These are phyloP conservation scores for Neogobius melanostomus DNA, from an alignment of 2,113 vertebrate species.

Conservation along the genomic window DNA sequence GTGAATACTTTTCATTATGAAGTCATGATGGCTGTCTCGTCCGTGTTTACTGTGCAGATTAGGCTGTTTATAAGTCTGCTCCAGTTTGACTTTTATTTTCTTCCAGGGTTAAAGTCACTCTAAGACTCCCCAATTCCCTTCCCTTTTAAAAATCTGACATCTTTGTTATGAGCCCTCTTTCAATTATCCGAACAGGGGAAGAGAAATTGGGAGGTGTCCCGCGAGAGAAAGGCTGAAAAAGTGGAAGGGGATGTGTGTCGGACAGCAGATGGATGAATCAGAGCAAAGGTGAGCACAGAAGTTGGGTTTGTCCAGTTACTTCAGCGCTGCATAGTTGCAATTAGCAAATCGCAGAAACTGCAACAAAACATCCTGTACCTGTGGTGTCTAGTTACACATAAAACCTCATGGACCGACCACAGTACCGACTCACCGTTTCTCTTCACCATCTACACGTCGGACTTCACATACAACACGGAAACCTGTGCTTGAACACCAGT, in stretches of 20 bases:
- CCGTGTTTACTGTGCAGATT: constrained; percentile 46
- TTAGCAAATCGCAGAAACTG: no score
- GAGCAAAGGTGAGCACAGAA: background rate
- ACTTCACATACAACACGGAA: no score
- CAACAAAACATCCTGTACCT: no score
- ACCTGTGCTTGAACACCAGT: no score
- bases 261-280: constrained; percentile 37
- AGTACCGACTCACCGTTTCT: no score
- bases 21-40: constrained; percentile 46
- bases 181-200: constrained; percentile 23
- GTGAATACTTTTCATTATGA: constrained; percentile 51
- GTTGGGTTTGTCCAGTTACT: no score
- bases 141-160: constrained; percentile 35
- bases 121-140: background rate
- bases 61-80: constrained; percentile 30
- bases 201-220: constrained; percentile 19
- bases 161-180: constrained; percentile 48
- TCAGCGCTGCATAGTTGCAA: no score
- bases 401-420: no score
- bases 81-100: background rate
- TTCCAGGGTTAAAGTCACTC: constrained; percentile 12
- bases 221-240: constrained; percentile 13
- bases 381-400: no score
- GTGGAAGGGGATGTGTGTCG: constrained; percentile 26
- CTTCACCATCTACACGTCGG: no score